These are phyloP conservation scores for Todiramphus chloris DNA, from an alignment of 2,113 vertebrate genomes.

Conservation along the genomic window DNA sequence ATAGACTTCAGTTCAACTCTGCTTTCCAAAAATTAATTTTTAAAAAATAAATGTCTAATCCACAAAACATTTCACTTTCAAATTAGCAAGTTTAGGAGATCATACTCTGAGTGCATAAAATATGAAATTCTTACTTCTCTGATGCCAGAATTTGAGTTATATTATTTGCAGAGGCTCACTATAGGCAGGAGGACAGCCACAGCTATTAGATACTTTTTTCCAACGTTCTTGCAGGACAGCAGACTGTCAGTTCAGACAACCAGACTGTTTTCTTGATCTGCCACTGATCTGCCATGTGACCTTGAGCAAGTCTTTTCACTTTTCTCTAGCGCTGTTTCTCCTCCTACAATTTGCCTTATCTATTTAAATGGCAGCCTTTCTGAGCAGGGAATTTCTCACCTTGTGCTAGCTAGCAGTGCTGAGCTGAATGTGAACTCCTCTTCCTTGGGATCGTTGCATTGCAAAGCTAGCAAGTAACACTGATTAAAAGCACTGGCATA, in stretches of 20 bases:
- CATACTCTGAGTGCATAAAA: neutral
- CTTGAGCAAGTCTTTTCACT: conserved; percentile 61
- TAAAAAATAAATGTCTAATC: neutral
- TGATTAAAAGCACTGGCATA: neutral
- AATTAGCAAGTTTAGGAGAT: neutral
- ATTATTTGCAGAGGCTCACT: neutral
- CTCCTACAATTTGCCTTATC: conserved; percentile 58
- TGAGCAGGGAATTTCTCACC: conserved; percentile 65
- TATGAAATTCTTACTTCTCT: neutral
- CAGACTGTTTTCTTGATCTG: conserved; percentile 27
- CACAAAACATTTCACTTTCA: neutral
- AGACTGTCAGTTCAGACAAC: neutral
- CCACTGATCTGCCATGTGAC: conserved; percentile 37
- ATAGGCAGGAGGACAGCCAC: neutral
- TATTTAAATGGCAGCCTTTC: conserved; percentile 62
- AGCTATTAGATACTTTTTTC: neutral
- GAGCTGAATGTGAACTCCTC: neutral
- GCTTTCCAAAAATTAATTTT: neutral
- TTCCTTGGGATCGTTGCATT: neutral
- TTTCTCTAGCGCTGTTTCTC: conserved; percentile 51
- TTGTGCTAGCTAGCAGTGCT: conserved; percentile 18
- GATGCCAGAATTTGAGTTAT: neutral
- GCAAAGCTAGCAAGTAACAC: neutral
- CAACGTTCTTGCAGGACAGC: neutral
- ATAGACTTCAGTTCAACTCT: neutral